Base-by-base conservation (phyloP, 2,113 vertebrate genomes). In the Dicaeum eximium region DNA sequence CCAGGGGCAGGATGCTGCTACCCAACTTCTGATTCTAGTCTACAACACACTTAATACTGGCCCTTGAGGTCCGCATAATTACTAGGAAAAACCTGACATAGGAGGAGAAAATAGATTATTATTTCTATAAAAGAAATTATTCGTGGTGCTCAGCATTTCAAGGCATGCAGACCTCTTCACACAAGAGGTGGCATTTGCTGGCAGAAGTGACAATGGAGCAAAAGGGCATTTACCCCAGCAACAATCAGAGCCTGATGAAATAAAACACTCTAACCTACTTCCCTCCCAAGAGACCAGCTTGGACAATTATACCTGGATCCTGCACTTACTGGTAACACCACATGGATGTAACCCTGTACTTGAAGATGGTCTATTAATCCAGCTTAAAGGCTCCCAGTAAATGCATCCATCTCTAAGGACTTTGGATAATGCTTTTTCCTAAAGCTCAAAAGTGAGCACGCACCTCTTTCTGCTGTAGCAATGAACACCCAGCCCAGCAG, bases 211-310 rank as follows among this genome's bases (percentile, higher is more conserved):
- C 2, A 5, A 38, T 20, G 57, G 9, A 72, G 51, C 47, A 61
- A 19, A 84, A 57, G 20, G 17, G 19, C 1, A 10, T 73, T 16
- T 44, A n/a, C 28, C 2, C 4, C 25, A 64, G 67, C 27, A 60
- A 75, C 18, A 35, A 6, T 11, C 3, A 9, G 21, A 44, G 17
- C 7, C 25, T 56, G 35, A 33, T 4, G 11, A 86, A 81, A 81
- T 31, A 48, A 38, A 89, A 58, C 5, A 27, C 10, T 31, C 4
- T 9, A 61, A 54, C 27, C 23, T 71, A 9, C 9, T 35, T 90
- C 38, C 47, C 58, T 64, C 35, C 7, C 0, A 0, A 35, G 1
- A 75, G 54, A 78, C 6, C 57, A 77, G 37, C 9, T 23, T 35
- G 21, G 31, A 44, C 47, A 71, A 56, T 37, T 64, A 27, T 30